These are phyloP conservation scores for Drosophila bocki DNA, from an alignment of 1,140 invertebrate species.

Conservation along the genomic window DNA sequence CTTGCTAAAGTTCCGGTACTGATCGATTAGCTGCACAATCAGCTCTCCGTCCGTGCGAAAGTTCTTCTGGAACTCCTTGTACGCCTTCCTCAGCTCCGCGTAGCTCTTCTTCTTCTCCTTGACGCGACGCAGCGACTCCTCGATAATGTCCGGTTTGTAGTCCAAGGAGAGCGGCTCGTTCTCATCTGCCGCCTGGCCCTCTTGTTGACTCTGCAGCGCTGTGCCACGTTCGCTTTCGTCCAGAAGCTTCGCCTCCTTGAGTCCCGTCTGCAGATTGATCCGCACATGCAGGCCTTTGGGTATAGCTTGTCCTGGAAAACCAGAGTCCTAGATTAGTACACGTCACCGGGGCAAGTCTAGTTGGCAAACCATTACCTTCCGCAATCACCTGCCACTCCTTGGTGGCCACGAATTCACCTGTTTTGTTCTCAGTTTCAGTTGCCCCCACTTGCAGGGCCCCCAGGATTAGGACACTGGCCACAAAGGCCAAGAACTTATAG, in stretches of 20 bases:
- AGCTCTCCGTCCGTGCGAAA: slow-evolving; percentile 90
- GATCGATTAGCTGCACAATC: slow-evolving; percentile 87
- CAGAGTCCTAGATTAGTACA: slow-evolving; percentile 37
- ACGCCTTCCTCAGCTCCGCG: slow-evolving; percentile 89
- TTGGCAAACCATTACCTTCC: slow-evolving; percentile 85
- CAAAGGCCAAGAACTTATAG: slow-evolving; percentile 1
- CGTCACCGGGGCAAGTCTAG: slow-evolving; percentile 23
- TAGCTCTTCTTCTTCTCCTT: slow-evolving; percentile 86
- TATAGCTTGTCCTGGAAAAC: slow-evolving; percentile 88
- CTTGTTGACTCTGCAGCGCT: slow-evolving; percentile 48
- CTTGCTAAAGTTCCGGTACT: slow-evolving; percentile 85
- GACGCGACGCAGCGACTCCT: slow-evolving; percentile 76
- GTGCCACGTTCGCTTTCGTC: slow-evolving; percentile 84
- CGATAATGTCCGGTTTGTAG: slow-evolving; percentile 64
- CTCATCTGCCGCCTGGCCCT: slow-evolving; percentile 11
- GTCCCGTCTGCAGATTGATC: slow-evolving; percentile 90
- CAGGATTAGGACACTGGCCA: slow-evolving; percentile 17
- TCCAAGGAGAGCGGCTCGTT: slow-evolving; percentile 49
- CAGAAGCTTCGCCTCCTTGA: slow-evolving; percentile 91
- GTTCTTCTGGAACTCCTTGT: slow-evolving; percentile 86
- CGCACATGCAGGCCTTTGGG: slow-evolving; percentile 91
- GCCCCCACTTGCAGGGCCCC: slow-evolving; percentile 9
- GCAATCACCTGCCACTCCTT: slow-evolving; percentile 88
- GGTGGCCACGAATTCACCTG: slow-evolving; percentile 86
- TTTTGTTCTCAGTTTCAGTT: slow-evolving; percentile 49